Evolutionary conservation across 2,797 vertebrate species (phyloP).

Genomic region (Atherinosoma microstoma): DNA sequence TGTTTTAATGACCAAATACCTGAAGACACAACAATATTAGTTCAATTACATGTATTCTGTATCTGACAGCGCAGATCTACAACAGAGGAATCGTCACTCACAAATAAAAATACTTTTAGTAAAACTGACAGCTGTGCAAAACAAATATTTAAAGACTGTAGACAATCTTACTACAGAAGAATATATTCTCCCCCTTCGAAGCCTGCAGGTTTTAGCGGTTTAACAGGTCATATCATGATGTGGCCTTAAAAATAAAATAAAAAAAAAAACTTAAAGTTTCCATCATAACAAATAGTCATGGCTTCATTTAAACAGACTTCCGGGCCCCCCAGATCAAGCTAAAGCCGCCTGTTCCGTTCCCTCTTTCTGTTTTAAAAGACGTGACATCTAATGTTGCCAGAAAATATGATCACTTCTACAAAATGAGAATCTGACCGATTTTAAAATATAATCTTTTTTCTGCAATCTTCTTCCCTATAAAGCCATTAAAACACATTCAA

Average conservation of each 20-base stretch:
- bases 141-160: neutral
- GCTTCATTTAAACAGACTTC: conserved; percentile 17
- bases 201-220: neutral
- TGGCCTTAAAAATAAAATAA: neutral
- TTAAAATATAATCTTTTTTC: conserved; percentile 12
- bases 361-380: neutral
- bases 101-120: conserved; percentile 10
- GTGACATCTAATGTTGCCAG: neutral
- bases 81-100: neutral
- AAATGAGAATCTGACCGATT: neutral
- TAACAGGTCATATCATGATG: neutral
- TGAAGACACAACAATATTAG: conserved; percentile 19
- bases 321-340: neutral
- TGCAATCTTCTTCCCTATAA: neutral
- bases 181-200: neutral
- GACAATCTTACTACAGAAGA: neutral
- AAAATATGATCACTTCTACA: conserved; percentile 7
- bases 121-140: neutral
- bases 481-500: conserved; percentile 12
- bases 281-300: conserved; percentile 9
- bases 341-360: neutral
- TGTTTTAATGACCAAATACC: conserved; percentile 46
- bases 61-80: conserved; percentile 6
- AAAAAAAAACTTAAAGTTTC: neutral
- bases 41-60: conserved; percentile 10